phyloP scores from a whole-genome alignment of 2,888 invertebrate species.

The Syritta pipiens region DNA sequence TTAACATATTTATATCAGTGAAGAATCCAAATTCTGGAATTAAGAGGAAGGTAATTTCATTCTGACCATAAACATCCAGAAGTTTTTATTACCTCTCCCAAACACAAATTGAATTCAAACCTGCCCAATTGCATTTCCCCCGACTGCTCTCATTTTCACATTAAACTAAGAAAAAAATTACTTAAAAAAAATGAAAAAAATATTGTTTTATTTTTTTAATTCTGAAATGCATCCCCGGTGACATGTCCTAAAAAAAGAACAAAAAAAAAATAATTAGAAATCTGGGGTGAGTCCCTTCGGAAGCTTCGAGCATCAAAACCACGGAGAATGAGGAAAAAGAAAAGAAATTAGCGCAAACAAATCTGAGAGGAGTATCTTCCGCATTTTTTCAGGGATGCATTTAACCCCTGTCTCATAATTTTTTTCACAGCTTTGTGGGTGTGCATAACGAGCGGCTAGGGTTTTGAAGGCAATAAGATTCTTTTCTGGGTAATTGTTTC shows the following conservation, averaged over 20 bases:
- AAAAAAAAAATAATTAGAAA: constrained; percentile 39
- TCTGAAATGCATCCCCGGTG: constrained; percentile 38
- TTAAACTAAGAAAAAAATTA: neutral
- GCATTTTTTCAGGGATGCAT: too few relatives aligned
- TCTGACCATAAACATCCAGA: too few relatives aligned
- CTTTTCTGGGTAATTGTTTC: too few relatives aligned
- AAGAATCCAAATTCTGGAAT: too few relatives aligned
- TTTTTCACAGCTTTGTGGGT: too few relatives aligned
- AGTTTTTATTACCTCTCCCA: neutral
- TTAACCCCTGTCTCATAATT: too few relatives aligned
- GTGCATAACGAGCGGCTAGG: too few relatives aligned
- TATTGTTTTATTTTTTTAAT: constrained; percentile 22
- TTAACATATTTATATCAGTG: too few relatives aligned
- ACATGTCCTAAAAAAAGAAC: constrained; percentile 12
- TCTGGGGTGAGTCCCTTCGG: constrained; percentile 47
- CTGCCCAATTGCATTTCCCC: neutral
- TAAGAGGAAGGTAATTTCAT: too few relatives aligned
- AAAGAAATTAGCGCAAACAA: constrained; percentile 16
- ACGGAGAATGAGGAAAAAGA: neutral
- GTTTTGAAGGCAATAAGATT: too few relatives aligned
- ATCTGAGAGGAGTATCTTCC: constrained; percentile 6
- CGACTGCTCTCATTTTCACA: neutral
- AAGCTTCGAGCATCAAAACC: constrained; percentile 22
- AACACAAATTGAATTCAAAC: neutral
- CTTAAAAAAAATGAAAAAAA: neutral